A percentile compares a stretch with the other conserved stretches of the same genome.
phyloP scores from a whole-genome alignment of 2,113 vertebrate species.

The Meriones unguiculatus region DNA sequence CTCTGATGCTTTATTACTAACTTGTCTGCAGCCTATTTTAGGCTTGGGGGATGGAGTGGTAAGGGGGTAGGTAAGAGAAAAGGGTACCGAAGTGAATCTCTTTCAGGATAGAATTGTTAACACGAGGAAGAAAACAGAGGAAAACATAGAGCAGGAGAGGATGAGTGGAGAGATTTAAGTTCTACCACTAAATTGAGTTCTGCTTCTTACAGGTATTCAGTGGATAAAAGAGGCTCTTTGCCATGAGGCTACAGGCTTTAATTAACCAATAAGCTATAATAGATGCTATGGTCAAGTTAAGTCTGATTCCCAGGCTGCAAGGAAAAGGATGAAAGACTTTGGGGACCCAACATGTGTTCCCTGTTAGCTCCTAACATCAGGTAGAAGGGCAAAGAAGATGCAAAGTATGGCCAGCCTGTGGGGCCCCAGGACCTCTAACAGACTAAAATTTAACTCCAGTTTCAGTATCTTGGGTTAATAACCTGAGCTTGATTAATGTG shows the following conservation, averaged over 20 bases:
- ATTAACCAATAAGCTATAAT: background rate
- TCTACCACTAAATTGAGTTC: background rate
- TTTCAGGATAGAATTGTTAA: background rate
- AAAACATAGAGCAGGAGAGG: no score
- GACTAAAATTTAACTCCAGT: background rate
- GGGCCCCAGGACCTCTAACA: background rate
- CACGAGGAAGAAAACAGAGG: background rate
- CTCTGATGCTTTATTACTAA: background rate
- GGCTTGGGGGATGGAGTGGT: background rate
- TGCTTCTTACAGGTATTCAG: background rate
- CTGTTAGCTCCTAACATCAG: background rate
- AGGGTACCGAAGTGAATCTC: background rate
- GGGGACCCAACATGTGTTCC: background rate
- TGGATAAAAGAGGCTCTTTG: background rate
- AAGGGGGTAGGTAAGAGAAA: background rate
- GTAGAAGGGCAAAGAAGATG: no score
- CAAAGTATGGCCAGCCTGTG: background rate
- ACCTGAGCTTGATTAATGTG: background rate
- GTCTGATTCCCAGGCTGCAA: background rate
- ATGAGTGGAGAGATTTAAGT: no score
- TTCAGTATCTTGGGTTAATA: background rate
- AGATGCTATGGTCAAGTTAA: background rate
- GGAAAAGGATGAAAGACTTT: background rate
- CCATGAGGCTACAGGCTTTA: background rate
- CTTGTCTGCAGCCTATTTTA: background rate